Conservation (phyloP, 2,797 vertebrate genomes). For the Onychomys torridus region DNA sequence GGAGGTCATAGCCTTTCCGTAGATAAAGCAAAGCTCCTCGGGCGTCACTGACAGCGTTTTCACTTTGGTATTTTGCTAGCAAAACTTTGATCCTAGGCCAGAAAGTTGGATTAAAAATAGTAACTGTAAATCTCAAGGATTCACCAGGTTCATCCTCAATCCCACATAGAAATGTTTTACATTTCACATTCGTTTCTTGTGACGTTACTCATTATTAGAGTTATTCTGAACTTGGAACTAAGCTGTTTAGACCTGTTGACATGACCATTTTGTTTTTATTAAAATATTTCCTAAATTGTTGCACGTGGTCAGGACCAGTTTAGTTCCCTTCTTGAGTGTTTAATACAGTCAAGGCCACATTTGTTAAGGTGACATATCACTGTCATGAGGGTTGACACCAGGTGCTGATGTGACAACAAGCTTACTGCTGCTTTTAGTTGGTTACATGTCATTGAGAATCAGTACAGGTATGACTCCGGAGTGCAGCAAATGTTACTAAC, state of each 20-base stretch:
- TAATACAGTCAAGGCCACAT: not conserved
- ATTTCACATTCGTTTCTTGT: conserved; percentile 71
- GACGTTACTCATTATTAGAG: conserved; percentile 22
- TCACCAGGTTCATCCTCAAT: conserved; percentile 84
- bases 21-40: conserved; percentile 80
- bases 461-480: not conserved
- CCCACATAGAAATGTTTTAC: conserved; percentile 68
- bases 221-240: conserved; percentile 40
- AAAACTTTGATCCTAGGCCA: conserved; percentile 88
- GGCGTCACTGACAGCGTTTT: conserved; percentile 85
- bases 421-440: conserved; percentile 45
- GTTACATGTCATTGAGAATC: conserved; percentile 6
- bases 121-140: conserved; percentile 83
- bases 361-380: not conserved
- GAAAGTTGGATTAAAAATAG: conserved; percentile 89
- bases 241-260: not conserved
- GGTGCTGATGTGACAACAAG: not conserved
- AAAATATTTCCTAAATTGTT: conserved; percentile 11
- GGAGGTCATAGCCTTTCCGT: conserved; percentile 51
- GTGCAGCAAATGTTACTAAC: not conserved
- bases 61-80: conserved; percentile 86
- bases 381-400: not conserved
- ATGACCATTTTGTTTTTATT: conserved; percentile 19
- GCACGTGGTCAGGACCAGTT: not conserved
- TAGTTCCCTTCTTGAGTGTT: not conserved